Evolutionary conservation across 1,140 invertebrate genomes (phyloP), one percentile per base, ranked within the genome.

Genomic region (Amyelois transitella): DNA sequence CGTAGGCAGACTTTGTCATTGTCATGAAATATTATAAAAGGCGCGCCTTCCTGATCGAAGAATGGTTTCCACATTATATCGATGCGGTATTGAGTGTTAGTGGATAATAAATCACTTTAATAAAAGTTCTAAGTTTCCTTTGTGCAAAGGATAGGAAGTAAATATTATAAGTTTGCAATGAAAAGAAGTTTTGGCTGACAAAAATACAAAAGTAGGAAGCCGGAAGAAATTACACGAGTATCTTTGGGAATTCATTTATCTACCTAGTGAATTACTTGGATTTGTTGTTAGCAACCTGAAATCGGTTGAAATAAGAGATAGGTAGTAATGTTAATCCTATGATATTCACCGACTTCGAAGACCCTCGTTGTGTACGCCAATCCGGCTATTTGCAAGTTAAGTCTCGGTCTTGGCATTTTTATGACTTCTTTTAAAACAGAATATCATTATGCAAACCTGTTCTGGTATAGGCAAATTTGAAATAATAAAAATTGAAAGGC

Each of bases 321-420:
- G 64, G 58, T 51, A 60, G 57, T 60, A 14, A 10, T 14, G 32
- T 53, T 82, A 81, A 84, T 84, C 73, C 73, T 59, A 61, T 69
- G 69, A 72, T 79, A 80, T 76, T 72, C 32, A 38, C 72, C 68
- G 60, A 72, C 53, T 72, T 65, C 52, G 77, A 80, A 81, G 77
- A 83, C 77, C 79, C 71, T 60, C 71, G 67, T 66, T 69, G 78
- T 69, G 65, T 75, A 68, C 59, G 58, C 68, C 72, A 78, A 81
- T 79, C 75, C 73, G 66, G 66, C 55, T 66, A 75, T 78, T 75
- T 73, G 73, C 76, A 69, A 73, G 64, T 66, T 78, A 73, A 81
- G 72, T 69, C 69, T 38, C 32, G 32, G 32, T 38, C n/a, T 64
- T 60, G 60, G 67, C 79, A 79, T 63, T 81, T 75, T 71, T 79